Conservation (phyloP, 2,797 vertebrate genomes). For the Serranus cabrilla region DNA sequence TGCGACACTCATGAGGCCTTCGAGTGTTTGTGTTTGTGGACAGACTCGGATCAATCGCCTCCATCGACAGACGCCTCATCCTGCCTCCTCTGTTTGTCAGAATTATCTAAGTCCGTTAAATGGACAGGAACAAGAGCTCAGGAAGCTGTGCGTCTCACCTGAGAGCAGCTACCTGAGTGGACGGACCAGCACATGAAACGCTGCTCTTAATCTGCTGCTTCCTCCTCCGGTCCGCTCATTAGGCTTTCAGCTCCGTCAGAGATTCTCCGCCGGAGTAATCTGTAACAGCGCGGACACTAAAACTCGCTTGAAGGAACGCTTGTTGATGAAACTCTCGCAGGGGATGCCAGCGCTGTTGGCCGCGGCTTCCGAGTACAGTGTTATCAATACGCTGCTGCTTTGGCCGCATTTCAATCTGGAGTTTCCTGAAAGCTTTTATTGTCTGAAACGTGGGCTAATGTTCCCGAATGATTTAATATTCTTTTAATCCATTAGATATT, state of each 20-base stretch:
- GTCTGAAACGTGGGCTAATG: constrained; percentile 10
- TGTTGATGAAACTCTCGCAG: constrained; percentile 52
- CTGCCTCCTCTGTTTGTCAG: constrained; percentile 49
- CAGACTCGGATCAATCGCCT: constrained; percentile 50
- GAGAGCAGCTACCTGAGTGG: constrained; percentile 24
- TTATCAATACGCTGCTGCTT: constrained; percentile 39
- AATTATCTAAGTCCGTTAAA: constrained; percentile 51
- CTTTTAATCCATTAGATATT: constrained; percentile 22
- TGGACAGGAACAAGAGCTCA: constrained; percentile 20
- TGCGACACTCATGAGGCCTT: constrained; percentile 56
- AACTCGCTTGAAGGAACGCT: constrained; percentile 55
- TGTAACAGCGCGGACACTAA: constrained; percentile 36
- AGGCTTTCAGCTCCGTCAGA: constrained; percentile 35
- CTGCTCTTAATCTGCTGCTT: constrained; percentile 47
- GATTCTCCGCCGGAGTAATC: constrained; percentile 45
- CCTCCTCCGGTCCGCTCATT: constrained; percentile 42
- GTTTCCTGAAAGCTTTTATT: constrained; percentile 34
- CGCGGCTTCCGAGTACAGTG: constrained; percentile 15
- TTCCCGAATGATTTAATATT: constrained; percentile 5
- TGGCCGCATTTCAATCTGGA: constrained; percentile 44
- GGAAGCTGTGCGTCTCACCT: constrained; percentile 32
- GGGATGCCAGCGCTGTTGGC: constrained; percentile 45
- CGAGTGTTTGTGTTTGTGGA: constrained; percentile 61
- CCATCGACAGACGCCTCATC: constrained; percentile 50
- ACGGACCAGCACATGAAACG: constrained; percentile 22